These are phyloP conservation scores for Yponomeuta sedellus DNA, from an alignment of 2,888 invertebrate genomes.

Conservation along the genomic window DNA sequence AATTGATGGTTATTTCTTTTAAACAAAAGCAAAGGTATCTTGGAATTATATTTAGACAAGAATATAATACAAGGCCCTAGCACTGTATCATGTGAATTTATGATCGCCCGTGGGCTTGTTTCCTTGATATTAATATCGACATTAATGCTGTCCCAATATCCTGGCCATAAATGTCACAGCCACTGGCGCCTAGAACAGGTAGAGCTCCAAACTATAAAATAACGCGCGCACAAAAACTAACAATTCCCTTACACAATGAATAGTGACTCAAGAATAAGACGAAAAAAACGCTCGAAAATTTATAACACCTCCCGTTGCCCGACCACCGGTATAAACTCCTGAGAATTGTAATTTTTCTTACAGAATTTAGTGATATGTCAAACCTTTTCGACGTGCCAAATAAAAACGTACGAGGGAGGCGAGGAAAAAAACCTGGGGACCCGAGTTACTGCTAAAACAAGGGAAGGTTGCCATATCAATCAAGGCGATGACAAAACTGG, in stretches of 20 bases:
- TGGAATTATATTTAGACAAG: constrained; percentile 54
- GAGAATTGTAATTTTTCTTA: constrained; percentile 71
- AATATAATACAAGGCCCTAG: constrained; percentile 42
- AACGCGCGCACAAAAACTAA: constrained; percentile 54
- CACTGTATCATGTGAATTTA: constrained; percentile 60
- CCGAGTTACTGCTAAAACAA: constrained; percentile 74
- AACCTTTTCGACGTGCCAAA: constrained; percentile 69
- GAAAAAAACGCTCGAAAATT: constrained; percentile 59
- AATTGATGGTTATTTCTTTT: background rate
- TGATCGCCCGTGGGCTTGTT: constrained; percentile 49
- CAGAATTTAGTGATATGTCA: constrained; percentile 75
- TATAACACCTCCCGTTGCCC: constrained; percentile 60
- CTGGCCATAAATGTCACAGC: constrained; percentile 71
- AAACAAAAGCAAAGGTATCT: constrained; percentile 33
- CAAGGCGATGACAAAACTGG: constrained; percentile 72
- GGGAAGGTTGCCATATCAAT: constrained; percentile 73
- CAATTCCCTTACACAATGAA: constrained; percentile 55
- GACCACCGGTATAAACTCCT: constrained; percentile 65
- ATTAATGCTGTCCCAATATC: constrained; percentile 73
- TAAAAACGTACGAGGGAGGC: constrained; percentile 64
- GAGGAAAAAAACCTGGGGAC: constrained; percentile 51
- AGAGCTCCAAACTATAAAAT: constrained; percentile 52
- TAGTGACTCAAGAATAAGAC: constrained; percentile 40
- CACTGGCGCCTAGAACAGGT: constrained; percentile 74
- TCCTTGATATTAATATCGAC: constrained; percentile 71